phyloP scores from a whole-genome alignment of 2,113 vertebrate species.

The Phalacrocorax pelagicus region DNA sequence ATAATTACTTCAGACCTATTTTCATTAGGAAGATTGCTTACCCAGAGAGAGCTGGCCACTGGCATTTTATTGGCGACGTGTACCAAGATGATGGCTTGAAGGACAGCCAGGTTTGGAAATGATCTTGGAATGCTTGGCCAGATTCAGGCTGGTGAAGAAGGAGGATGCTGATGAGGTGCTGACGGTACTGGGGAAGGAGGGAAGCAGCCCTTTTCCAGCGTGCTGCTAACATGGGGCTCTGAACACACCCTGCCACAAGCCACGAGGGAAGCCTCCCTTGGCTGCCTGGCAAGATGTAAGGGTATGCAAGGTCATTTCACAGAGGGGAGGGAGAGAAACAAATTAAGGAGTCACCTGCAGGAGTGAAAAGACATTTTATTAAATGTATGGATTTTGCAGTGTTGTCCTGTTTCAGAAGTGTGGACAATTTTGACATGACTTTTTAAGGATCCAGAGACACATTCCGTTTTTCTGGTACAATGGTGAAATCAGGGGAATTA shows the following conservation, averaged over 20 bases:
- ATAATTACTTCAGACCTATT: constrained; percentile 43
- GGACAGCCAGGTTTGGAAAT: constrained; percentile 14
- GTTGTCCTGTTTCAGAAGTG: not conserved
- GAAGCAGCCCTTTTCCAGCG: constrained; percentile 33
- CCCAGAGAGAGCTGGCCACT: not conserved
- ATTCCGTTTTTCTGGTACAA: not conserved
- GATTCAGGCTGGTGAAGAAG: not conserved
- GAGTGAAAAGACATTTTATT: not conserved
- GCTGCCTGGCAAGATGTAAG: not conserved
- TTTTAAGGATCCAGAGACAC: not conserved
- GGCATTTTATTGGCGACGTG: not conserved
- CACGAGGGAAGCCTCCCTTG: not conserved
- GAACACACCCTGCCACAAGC: not conserved
- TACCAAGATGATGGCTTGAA: constrained; percentile 33
- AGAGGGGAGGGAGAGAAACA: not conserved
- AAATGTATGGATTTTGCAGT: not conserved
- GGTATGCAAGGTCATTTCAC: constrained; percentile 35
- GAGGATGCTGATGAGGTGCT: not conserved
- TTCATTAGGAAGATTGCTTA: constrained; percentile 62
- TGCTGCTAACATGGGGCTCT: not conserved
- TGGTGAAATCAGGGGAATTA: not conserved
- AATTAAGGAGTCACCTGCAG: not conserved
- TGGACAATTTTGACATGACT: not conserved
- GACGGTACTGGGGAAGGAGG: not conserved
- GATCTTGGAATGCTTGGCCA: not conserved